Evolutionary conservation across 2,888 invertebrate species (phyloP), one percentile per base, ranked within the genome.

Genomic region (Calliphora vomitoria): DNA sequence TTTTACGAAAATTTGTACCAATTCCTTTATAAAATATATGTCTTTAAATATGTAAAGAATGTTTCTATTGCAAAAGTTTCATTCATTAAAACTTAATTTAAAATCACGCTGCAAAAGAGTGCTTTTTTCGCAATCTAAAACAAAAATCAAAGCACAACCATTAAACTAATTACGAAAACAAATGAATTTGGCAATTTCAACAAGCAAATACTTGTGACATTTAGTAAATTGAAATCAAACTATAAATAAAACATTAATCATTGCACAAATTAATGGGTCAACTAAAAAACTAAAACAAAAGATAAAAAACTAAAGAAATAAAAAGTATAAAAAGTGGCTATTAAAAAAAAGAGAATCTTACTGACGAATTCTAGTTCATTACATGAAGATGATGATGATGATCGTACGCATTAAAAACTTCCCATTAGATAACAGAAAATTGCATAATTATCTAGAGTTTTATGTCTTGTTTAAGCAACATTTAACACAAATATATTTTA

Each of bases 181-280:
- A 53, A 47, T 71, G 2, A 53, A 41, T 69, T 79, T 86, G 60
- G 72, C 75, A 80, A 71, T 68, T 85, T 62, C 41, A 64, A 50
- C 6, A 44, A 44, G 44, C n/a, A 55, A 81, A 55, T 71, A 60
- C 53, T 47, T 18, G 71, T 84, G 87, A 84, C 87, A 83, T 87
- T 87, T 87, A 81, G 20, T 20, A 79, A 41, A 86, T 44, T 4
- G 13, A 80, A 64, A 55, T 71, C 2, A 20, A 74, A 15, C 38
- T 82, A 81, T 55, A 87, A 84, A 81, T 84, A 87, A 76, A 66
- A 62, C 50, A 50, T 71, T 75, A 79, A 38, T 82, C 79, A 82
- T 62, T 62, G 41, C 44, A 31, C 20, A 78, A 44, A 75, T 81
- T 85, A 87, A 75, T 87, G 69, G 84, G 84, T 85, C 84, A 84